Conservation (phyloP, 1,140 invertebrate genomes). For the Solen grandis region DNA sequence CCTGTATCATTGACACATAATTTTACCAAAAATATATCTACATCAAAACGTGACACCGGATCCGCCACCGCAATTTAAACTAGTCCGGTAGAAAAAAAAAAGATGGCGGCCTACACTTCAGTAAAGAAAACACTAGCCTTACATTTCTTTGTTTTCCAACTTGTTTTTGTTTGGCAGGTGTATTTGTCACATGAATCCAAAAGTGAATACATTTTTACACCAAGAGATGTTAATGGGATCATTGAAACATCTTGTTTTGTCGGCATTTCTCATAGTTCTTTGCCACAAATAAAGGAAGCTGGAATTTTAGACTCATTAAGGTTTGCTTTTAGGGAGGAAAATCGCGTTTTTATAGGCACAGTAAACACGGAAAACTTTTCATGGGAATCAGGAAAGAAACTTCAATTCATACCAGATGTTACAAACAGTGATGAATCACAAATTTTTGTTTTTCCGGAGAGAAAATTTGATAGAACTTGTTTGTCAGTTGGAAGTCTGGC, state of each 20-base stretch:
- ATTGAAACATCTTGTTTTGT: constrained; percentile 45
- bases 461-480: constrained; percentile 65
- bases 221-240: constrained; percentile 15
- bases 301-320: constrained; percentile 47
- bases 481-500: constrained; percentile 45
- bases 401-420: neutral
- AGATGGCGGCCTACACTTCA: constrained; percentile 27
- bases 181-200: neutral
- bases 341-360: constrained; percentile 16
- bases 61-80: too few relatives aligned
- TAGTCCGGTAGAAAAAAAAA: too few relatives aligned
- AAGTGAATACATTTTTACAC: constrained; percentile 30
- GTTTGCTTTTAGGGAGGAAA: constrained; percentile 63
- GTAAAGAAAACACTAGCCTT: constrained; percentile 14
- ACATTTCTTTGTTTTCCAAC: neutral
- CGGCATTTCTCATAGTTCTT: constrained; percentile 14
- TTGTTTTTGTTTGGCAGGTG: neutral
- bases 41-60: too few relatives aligned
- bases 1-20: too few relatives aligned
- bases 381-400: too few relatives aligned
- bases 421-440: neutral
- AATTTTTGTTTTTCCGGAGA: constrained; percentile 63
- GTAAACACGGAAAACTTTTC: too few relatives aligned
- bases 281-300: neutral
- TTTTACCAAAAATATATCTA: too few relatives aligned